A percentile compares a stretch with the other conserved stretches of the same genome.
Conservation (phyloP, 2,113 vertebrate genomes). For the Cyphomyrus plagiostoma region DNA sequence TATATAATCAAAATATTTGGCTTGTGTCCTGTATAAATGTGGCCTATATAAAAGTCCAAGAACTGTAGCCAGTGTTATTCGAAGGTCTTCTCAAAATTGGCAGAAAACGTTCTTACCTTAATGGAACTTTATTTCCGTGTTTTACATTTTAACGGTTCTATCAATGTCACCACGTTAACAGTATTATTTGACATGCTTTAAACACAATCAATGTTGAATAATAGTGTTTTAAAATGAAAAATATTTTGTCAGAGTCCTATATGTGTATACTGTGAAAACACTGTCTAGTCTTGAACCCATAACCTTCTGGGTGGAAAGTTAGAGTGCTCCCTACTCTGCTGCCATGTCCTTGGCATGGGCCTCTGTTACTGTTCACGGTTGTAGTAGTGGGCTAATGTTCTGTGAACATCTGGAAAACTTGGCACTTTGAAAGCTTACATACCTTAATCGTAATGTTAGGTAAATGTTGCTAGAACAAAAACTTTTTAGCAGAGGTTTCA, state of each 20-base stretch:
- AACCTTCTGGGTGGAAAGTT: not conserved
- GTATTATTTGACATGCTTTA: not conserved
- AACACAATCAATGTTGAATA: not conserved
- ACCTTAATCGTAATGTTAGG: not conserved
- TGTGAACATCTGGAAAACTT: not conserved
- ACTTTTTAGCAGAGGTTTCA: not conserved
- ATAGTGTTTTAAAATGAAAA: not conserved
- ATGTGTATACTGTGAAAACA: not conserved
- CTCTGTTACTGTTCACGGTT: not conserved
- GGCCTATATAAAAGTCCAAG: not conserved
- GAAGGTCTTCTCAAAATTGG: not conserved
- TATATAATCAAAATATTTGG: not conserved
- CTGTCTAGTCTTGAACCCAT: not conserved
- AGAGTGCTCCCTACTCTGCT: not conserved
- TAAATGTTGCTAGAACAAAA: not conserved
- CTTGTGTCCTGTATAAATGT: not conserved
- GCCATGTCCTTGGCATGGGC: not conserved
- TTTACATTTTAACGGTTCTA: not conserved
- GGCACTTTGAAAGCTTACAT: not conserved
- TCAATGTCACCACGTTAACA: not conserved
- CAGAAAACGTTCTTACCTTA: not conserved
- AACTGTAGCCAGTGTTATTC: not conserved
- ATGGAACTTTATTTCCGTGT: not conserved
- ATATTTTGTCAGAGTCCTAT: not conserved
- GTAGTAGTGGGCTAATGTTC: not conserved